These are phyloP conservation scores for Nothocercus nigrocapillus DNA, from an alignment of 2,113 vertebrate genomes.

Conservation along the genomic window DNA sequence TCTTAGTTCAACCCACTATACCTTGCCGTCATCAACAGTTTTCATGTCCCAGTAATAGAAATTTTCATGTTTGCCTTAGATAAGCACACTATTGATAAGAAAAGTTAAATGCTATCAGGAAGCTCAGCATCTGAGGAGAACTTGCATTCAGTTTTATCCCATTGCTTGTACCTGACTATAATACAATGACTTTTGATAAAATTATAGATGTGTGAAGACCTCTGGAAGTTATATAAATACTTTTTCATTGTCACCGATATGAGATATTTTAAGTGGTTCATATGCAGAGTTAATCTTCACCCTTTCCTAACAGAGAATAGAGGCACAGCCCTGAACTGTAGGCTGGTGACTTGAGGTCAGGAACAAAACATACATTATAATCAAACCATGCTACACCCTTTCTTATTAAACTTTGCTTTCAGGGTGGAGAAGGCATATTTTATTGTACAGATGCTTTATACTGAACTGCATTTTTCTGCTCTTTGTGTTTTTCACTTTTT, in stretches of 20 bases:
- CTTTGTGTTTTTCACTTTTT: background rate
- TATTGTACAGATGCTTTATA: background rate
- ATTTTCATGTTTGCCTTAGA: background rate
- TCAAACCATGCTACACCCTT: background rate
- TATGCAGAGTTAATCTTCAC: background rate
- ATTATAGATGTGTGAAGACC: background rate
- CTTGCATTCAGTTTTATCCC: background rate
- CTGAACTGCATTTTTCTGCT: background rate
- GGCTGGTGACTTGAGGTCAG: background rate
- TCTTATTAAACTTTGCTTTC: constrained; percentile 18
- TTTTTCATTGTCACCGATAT: background rate
- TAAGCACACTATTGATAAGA: rapidly evolving
- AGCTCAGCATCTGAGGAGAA: background rate
- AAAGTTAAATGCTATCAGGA: rapidly evolving
- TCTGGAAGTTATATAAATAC: background rate
- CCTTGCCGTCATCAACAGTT: background rate
- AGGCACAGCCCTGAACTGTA: background rate
- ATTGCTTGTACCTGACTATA: background rate
- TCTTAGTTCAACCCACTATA: rapidly evolving
- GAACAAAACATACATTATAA: background rate
- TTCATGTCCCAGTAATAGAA: background rate
- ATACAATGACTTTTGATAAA: rapidly evolving
- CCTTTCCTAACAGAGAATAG: background rate
- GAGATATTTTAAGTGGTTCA: background rate
- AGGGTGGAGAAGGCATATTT: constrained; percentile 1